Conservation (phyloP, 2,113 vertebrate species). For the Syngnathus typhle region DNA sequence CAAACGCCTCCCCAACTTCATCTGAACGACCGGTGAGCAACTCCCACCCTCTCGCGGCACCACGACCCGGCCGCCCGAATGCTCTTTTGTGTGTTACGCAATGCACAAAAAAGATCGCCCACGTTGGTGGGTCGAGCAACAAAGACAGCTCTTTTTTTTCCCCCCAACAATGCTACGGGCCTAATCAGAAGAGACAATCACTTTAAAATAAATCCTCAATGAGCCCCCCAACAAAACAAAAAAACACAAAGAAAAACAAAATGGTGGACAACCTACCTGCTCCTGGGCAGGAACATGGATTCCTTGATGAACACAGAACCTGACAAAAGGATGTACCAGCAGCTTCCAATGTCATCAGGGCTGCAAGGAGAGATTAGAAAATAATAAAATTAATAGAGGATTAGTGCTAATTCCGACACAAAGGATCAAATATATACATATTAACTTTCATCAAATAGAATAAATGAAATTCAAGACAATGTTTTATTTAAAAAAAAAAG, state of each 20-base stretch:
- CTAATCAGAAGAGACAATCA: background rate
- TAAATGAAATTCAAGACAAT: no score
- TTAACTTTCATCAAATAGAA: background rate
- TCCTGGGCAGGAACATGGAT: slow-evolving; percentile 98
- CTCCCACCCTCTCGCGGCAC: slow-evolving; percentile 1
- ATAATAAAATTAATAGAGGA: background rate
- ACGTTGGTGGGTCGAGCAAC: slow-evolving; percentile 44
- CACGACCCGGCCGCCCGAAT: slow-evolving; percentile 8
- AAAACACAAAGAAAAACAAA: background rate
- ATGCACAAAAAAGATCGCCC: slow-evolving; percentile 54
- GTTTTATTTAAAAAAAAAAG: no score
- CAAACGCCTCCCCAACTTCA: slow-evolving; percentile 22
- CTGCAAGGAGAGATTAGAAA: slow-evolving; percentile 48
- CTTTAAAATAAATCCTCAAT: background rate
- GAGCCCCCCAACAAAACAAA: background rate
- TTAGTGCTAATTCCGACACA: background rate
- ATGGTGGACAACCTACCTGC: slow-evolving; percentile 80
- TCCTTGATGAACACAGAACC: slow-evolving; percentile 99
- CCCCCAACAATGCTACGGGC: background rate
- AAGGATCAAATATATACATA: background rate
- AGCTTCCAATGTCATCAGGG: slow-evolving; percentile 93
- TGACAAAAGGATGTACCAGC: slow-evolving; percentile 98
- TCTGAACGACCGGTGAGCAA: slow-evolving; percentile 15
- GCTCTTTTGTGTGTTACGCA: slow-evolving; percentile 61
- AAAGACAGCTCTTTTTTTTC: background rate